Conservation (phyloP, 2,113 vertebrate genomes). For the Apodemus sylvaticus region DNA sequence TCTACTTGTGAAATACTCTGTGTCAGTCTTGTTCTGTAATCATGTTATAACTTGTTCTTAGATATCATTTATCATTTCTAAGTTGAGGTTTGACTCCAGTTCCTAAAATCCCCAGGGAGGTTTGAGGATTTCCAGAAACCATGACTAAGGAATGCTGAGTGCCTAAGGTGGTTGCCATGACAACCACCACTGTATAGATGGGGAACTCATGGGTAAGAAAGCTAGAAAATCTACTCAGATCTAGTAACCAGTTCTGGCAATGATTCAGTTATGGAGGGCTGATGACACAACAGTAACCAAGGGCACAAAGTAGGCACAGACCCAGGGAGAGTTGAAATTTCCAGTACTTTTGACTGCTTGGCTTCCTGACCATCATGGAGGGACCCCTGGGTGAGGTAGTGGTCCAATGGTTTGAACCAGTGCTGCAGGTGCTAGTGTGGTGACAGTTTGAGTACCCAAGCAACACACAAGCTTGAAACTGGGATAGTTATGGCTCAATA, state of each 20-base stretch:
- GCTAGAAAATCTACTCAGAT: not conserved
- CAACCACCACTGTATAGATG: not conserved
- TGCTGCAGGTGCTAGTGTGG: not conserved
- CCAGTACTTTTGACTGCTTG: not conserved
- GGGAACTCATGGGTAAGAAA: not conserved
- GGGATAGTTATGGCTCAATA: not conserved
- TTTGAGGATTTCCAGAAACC: not conserved
- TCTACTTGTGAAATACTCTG: not conserved
- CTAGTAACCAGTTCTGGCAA: not conserved
- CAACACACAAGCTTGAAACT: not conserved
- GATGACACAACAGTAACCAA: not conserved
- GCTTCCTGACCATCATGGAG: not conserved
- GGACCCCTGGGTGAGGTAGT: not conserved
- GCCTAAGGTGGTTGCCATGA: not conserved
- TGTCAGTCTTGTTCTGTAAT: not conserved
- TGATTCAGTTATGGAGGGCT: not conserved
- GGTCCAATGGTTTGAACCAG: too few species aligned
- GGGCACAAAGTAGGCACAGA: not conserved
- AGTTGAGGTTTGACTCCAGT: not conserved
- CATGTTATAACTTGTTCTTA: not conserved
- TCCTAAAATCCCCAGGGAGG: not conserved
- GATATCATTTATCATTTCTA: constrained; percentile 36
- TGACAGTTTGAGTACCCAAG: not conserved
- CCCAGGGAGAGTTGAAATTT: not conserved
- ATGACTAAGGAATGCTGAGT: not conserved